Evolutionary conservation across 2,888 invertebrate species (phyloP).

Genomic region (Gymnoscelis rufifasciata): DNA sequence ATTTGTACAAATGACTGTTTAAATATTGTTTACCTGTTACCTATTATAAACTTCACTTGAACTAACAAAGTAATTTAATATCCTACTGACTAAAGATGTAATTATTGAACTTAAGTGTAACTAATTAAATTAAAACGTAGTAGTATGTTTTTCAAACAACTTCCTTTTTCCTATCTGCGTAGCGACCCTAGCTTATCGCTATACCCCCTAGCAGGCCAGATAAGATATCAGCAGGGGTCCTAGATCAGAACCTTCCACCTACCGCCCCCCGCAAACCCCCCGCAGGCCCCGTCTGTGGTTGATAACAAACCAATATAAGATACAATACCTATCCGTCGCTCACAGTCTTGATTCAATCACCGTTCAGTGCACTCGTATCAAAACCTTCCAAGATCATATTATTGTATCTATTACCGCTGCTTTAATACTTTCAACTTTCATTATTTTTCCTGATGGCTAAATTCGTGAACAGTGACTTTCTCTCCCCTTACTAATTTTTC

Average conservation of each 20-base stretch:
- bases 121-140: no score
- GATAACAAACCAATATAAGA: slow-evolving; percentile 67
- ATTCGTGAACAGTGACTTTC: slow-evolving; percentile 63
- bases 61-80: no score
- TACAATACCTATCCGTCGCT: slow-evolving; percentile 38
- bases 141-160: not conserved
- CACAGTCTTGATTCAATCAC: slow-evolving; percentile 38
- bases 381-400: not conserved
- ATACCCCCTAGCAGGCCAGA: slow-evolving; percentile 72
- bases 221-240: slow-evolving; percentile 57
- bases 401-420: not conserved
- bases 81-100: no score
- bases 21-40: no score
- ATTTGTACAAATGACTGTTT: no score
- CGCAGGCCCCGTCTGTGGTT: slow-evolving; percentile 46
- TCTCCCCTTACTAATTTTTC: slow-evolving; percentile 59
- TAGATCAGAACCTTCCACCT: slow-evolving; percentile 54
- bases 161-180: slow-evolving; percentile 12
- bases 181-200: slow-evolving; percentile 42
- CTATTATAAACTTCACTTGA: no score
- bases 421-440: slow-evolving; percentile 14
- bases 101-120: not conserved
- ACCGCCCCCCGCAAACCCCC: slow-evolving; percentile 42
- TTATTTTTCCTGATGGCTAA: slow-evolving; percentile 64
- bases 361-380: slow-evolving; percentile 36